Conservation (phyloP, 2,888 invertebrate species). For the Sinelater perroti region DNA sequence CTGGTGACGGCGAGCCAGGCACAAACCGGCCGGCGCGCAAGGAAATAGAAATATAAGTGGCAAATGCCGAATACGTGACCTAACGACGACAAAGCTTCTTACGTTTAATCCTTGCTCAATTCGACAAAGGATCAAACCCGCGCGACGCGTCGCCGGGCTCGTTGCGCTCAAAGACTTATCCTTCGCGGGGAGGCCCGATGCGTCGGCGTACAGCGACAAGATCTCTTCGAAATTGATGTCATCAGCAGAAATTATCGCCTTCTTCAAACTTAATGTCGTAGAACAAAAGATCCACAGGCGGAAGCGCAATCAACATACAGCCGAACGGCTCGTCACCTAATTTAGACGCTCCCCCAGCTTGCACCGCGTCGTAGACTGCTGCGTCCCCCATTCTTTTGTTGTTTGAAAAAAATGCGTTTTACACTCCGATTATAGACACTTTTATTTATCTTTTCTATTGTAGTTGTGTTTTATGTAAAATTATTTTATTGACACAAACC, state of each 20-base stretch:
- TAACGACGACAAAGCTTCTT: slow-evolving; percentile 53
- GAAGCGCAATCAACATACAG: slow-evolving; percentile 16
- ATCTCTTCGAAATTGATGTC: slow-evolving; percentile 37
- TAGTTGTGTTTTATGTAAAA: too few relatives aligned
- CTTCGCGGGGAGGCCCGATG: neutral
- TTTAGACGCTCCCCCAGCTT: too few relatives aligned
- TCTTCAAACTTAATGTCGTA: slow-evolving; percentile 41
- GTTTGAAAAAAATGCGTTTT: too few relatives aligned
- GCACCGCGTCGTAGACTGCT: too few relatives aligned
- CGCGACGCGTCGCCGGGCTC: slow-evolving; percentile 44
- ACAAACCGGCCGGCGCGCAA: slow-evolving; percentile 26
- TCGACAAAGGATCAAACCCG: slow-evolving; percentile 32
- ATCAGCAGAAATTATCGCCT: slow-evolving; percentile 43
- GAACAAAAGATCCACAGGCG: slow-evolving; percentile 31
- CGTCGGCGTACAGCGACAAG: slow-evolving; percentile 20
- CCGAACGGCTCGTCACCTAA: slow-evolving; percentile 18
- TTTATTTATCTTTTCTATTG: too few relatives aligned
- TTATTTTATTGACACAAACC: too few relatives aligned
- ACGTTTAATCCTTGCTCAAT: slow-evolving; percentile 50
- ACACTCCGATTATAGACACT: too few relatives aligned
- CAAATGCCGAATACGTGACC: slow-evolving; percentile 55
- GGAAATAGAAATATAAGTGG: slow-evolving; percentile 47
- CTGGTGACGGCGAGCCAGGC: slow-evolving; percentile 1
- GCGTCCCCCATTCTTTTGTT: too few relatives aligned
- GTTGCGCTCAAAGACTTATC: slow-evolving; percentile 17